A percentile compares a stretch with the other conserved stretches of the same genome.
phyloP scores from a whole-genome alignment of 2,888 invertebrate genomes.

The Callosobruchus maculatus region DNA sequence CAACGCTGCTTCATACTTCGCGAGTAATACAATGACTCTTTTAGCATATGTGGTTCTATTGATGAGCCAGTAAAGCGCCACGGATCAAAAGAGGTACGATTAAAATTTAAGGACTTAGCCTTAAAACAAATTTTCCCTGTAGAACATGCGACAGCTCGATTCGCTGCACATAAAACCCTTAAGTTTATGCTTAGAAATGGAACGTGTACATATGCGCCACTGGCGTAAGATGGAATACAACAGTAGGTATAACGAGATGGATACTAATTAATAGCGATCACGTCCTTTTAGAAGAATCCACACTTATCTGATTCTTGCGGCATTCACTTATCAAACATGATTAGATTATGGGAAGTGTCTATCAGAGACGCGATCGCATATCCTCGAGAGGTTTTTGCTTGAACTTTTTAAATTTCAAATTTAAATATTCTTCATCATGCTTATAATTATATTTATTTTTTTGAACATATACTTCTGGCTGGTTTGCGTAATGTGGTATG shows the following conservation, averaged over 20 bases:
- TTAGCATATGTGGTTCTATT: too few species aligned
- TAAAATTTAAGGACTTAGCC: too few species aligned
- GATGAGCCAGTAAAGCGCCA: too few species aligned
- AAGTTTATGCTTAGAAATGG: neutral
- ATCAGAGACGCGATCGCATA: conserved; percentile 1
- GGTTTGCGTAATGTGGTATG: too few species aligned
- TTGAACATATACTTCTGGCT: too few species aligned
- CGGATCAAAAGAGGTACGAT: too few species aligned
- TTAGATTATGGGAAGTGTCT: conserved; percentile 8
- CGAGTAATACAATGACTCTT: too few species aligned
- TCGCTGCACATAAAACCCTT: neutral
- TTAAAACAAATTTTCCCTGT: too few species aligned
- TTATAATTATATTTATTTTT: neutral
- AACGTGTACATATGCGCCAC: neutral
- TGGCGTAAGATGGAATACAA: neutral
- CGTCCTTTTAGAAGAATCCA: conserved; percentile 10
- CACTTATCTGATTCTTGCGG: conserved; percentile 12
- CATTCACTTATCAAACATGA: conserved; percentile 12
- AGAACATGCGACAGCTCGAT: too few species aligned
- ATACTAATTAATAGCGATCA: conserved; percentile 12
- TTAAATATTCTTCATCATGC: neutral
- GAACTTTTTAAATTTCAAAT: neutral
- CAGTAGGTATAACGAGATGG: conserved; percentile 3
- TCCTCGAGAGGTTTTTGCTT: neutral
- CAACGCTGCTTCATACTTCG: too few species aligned